Base-by-base conservation (phyloP, 2,113 vertebrate species). In the Aphyosemion australe region DNA sequence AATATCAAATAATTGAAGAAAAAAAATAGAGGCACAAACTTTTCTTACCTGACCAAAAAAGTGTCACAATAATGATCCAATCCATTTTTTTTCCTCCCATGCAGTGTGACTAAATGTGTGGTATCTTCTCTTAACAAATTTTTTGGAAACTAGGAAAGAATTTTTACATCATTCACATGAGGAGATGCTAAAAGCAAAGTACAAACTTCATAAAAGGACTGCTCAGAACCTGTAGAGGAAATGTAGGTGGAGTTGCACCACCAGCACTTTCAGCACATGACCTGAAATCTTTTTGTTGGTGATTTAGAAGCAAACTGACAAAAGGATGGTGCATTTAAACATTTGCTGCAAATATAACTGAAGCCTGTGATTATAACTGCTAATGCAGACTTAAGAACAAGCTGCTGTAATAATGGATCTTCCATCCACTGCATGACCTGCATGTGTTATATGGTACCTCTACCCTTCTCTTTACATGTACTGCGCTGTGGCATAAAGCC, bases 41-140 rank as follows among this genome's bases (percentile, higher is more conserved):
- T 47, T 3, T 61, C 87, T 79, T 83, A 90, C 89, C 89, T 69
- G 83, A 74, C 37, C 78, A 61, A 9, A 76, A 58, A 11, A 86
- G 3, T 42, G 55, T 13, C 3, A 62, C 12, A 18, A 12, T 37
- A 31, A 75, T 59, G 14, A 69, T 65, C 72, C 65, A 21, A 48
- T 66, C 75, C 89, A 90, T 89, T 70, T 31, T 79, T 49, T 18
- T 15, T 4, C 14, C 10, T 76, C 51, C 55, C 50, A 65, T 77
- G 15, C 10, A 26, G 61, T 73, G 57, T 9, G 5, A 37, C 15
- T 15, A 1, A 8, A 60, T 15, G 12, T 18, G 6, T 37, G 4
- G 61, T 42, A 5, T 55, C 13, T 9, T 16, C 9, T 37, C 11
- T 41, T 11, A 13, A 18, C 18, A 16, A 39, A 53, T 50, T 6